Evolutionary conservation across 2,797 vertebrate genomes (phyloP).

Genomic region (Chrysocyon brachyurus): DNA sequence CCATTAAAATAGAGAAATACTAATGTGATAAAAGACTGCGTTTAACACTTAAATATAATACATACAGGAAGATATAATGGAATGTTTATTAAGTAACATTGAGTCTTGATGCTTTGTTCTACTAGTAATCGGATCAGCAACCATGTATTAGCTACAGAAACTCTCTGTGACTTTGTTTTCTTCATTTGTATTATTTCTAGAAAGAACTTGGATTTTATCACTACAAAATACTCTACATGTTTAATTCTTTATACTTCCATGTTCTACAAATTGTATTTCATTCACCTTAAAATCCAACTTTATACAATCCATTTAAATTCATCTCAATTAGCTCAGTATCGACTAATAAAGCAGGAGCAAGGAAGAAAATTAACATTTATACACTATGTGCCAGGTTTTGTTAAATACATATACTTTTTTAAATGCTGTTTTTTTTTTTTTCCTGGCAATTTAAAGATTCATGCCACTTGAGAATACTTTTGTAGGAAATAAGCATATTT

Average conservation of each 20-base stretch:
- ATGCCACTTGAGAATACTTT: conserved; percentile 25
- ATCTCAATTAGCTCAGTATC: background rate
- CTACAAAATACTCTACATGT: background rate
- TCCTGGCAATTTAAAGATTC: background rate
- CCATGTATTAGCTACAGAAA: background rate
- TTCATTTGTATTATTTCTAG: conserved; percentile 6
- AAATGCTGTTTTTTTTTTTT: background rate
- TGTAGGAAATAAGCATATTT: conserved; percentile 5
- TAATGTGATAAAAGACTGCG: background rate
- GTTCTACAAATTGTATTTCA: background rate
- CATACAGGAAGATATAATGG: background rate
- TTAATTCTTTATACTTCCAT: background rate
- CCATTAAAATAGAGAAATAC: background rate
- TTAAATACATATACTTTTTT: background rate
- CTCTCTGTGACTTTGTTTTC: background rate
- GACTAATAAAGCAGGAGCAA: background rate
- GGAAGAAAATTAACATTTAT: background rate
- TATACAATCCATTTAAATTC: background rate
- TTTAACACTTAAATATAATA: background rate
- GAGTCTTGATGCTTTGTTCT: background rate
- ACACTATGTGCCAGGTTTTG: background rate
- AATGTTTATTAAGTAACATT: background rate
- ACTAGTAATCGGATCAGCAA: background rate
- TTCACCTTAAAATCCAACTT: conserved; percentile 36
- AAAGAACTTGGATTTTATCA: background rate